These are phyloP conservation scores for Ommatoiulus sabulosus DNA, from an alignment of 2,888 invertebrate species.

Conservation along the genomic window DNA sequence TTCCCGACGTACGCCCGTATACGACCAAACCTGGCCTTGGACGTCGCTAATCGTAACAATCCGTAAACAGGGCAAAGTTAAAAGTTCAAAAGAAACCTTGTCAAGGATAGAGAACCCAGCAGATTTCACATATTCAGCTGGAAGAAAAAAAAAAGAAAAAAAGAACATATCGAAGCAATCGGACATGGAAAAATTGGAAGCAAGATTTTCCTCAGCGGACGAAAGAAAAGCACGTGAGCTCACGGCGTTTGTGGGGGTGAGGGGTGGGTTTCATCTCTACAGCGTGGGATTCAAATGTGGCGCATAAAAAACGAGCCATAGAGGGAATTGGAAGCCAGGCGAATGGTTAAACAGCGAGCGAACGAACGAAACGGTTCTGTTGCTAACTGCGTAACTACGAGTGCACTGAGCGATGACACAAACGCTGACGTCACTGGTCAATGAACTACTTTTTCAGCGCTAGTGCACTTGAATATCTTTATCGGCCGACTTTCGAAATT, in stretches of 20 bases:
- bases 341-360: not conserved
- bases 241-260: not conserved
- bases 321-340: not conserved
- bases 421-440: slow-evolving; percentile 48
- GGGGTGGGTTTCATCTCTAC: not conserved
- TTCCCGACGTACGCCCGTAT: too few relatives aligned
- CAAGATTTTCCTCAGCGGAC: not conserved
- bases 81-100: not conserved
- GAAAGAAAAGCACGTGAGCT: not conserved
- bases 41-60: too few relatives aligned
- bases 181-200: too few relatives aligned
- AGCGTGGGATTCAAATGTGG: not conserved
- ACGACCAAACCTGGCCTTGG: too few relatives aligned
- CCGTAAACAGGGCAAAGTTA: too few relatives aligned
- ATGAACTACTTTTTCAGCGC: slow-evolving; percentile 42
- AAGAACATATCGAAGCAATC: too few relatives aligned
- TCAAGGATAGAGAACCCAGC: too few relatives aligned
- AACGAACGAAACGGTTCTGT: too few relatives aligned
- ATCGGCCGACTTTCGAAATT: not conserved
- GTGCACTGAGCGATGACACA: slow-evolving; percentile 1
- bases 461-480: slow-evolving; percentile 1
- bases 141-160: too few relatives aligned
- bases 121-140: too few relatives aligned
- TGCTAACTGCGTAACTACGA: not conserved
- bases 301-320: not conserved